Evolutionary conservation across 1,140 invertebrate species (phyloP).

Genomic region (Homalodisca vitripennis): DNA sequence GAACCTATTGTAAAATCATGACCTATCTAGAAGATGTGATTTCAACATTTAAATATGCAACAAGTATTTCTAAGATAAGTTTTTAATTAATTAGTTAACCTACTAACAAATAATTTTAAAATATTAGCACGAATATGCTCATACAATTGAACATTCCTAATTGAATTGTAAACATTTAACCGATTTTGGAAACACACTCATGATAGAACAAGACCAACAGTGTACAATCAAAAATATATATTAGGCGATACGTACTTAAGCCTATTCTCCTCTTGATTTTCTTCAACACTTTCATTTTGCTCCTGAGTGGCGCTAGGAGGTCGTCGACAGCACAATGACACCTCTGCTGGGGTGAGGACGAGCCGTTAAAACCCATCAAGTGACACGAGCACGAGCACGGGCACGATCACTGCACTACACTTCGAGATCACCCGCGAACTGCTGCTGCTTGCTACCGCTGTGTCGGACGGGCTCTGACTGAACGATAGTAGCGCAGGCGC

Average conservation of each 20-base stretch:
- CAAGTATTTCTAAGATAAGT: no score
- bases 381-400: conserved; percentile 22
- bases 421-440: conserved; percentile 4
- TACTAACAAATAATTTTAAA: no score
- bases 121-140: no score
- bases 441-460: neutral
- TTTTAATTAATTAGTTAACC: no score
- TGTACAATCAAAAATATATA: no score
- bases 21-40: no score
- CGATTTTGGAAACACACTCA: no score
- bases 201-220: no score
- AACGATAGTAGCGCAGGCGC: neutral
- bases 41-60: no score
- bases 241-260: conserved; percentile 50
- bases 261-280: conserved; percentile 58
- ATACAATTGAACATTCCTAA: no score
- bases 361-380: conserved; percentile 25
- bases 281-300: conserved; percentile 59
- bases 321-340: conserved; percentile 41
- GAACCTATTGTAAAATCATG: no score
- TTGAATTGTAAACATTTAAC: no score
- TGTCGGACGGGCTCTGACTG: conserved; percentile 4
- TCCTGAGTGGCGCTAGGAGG: conserved; percentile 51
- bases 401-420: neutral
- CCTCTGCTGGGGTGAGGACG: neutral